phyloP scores from a whole-genome alignment of 2,113 vertebrate species.

The Dinomys branickii region DNA sequence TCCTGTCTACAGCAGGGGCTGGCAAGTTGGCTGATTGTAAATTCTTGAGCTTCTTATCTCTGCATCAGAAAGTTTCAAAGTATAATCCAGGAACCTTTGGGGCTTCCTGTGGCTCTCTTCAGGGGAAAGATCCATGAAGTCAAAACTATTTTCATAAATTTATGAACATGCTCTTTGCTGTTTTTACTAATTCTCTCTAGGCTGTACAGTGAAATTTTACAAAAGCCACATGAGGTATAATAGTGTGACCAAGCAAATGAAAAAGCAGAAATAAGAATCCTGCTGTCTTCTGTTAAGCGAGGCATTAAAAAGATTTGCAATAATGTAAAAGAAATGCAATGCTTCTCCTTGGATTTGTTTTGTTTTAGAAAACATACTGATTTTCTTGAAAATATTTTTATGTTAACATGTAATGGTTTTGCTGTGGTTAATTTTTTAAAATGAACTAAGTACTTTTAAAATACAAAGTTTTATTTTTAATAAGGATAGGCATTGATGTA shows the following conservation, averaged over 20 bases:
- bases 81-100: background rate
- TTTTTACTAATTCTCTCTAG: conserved; percentile 16
- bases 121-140: background rate
- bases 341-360: background rate
- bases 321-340: background rate
- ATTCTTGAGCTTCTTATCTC: background rate
- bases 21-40: background rate
- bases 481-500: background rate
- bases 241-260: background rate
- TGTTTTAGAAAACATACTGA: background rate
- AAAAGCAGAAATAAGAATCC: conserved; percentile 14
- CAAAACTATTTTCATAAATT: conserved; percentile 27
- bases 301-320: conserved; percentile 12
- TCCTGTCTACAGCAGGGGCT: background rate
- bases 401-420: background rate
- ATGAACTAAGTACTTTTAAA: background rate
- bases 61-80: background rate
- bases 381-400: conserved; percentile 28
- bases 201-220: background rate
- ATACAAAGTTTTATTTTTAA: background rate
- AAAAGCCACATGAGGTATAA: background rate
- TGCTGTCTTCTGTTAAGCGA: conserved; percentile 6
- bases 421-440: background rate
- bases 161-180: background rate
- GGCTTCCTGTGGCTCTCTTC: background rate